These are phyloP conservation scores for Meloidogyne chitwoodi DNA, from an alignment of 1,140 invertebrate species.

Conservation along the genomic window DNA sequence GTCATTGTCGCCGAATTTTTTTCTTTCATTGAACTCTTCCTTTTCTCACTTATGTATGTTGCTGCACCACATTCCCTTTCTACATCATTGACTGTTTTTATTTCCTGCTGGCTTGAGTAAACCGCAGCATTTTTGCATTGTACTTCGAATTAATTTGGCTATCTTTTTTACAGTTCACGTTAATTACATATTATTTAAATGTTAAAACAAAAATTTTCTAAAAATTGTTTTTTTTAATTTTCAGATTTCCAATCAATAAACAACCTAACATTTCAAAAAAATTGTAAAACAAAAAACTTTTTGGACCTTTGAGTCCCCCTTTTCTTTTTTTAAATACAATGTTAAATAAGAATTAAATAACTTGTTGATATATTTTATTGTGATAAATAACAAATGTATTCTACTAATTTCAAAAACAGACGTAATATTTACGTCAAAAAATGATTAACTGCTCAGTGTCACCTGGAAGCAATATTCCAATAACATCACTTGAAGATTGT, in stretches of 20 bases:
- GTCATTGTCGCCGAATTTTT: background rate
- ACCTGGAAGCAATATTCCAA: background rate
- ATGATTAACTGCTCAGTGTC: background rate
- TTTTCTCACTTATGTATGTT: background rate
- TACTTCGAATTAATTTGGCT: background rate
- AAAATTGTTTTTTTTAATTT: background rate
- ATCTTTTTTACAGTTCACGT: background rate
- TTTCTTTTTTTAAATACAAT: background rate
- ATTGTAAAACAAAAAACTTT: background rate
- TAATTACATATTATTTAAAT: background rate
- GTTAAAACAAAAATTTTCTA: background rate
- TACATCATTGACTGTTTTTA: background rate
- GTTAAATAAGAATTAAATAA: background rate
- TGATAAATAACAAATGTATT: constrained; percentile 1
- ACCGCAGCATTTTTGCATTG: background rate
- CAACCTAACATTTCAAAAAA: background rate
- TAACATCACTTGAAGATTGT: constrained; percentile 36
- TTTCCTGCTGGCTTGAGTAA: background rate
- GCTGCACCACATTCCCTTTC: background rate
- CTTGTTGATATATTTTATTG: background rate
- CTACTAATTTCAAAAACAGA: background rate
- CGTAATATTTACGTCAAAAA: constrained; percentile 3
- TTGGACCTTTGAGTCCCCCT: background rate
- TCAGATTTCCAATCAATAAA: background rate
- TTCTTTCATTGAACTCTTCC: background rate